phyloP scores from a whole-genome alignment of 1,140 invertebrate genomes.

The Bombus turneri region DNA sequence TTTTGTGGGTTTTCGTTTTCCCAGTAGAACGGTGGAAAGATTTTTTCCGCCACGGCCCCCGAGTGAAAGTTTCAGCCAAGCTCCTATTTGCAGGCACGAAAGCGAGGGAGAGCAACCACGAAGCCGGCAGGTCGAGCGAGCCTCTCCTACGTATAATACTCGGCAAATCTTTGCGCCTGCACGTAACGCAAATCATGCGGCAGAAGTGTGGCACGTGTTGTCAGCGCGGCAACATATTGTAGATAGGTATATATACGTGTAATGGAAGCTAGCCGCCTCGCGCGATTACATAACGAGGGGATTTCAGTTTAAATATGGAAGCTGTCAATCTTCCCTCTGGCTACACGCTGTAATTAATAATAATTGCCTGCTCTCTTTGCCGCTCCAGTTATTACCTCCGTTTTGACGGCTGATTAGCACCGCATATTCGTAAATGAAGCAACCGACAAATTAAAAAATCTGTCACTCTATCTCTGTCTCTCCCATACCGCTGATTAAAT shows the following conservation, averaged over 20 bases:
- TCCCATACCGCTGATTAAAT: neutral
- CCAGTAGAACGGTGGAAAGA: neutral
- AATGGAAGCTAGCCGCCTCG: constrained; percentile 15
- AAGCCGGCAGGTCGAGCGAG: constrained; percentile 3
- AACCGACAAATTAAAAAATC: neutral
- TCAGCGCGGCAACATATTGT: constrained; percentile 8
- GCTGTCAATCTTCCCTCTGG: constrained; percentile 28
- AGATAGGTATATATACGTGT: neutral
- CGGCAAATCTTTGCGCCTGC: constrained; percentile 25
- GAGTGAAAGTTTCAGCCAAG: constrained; percentile 63
- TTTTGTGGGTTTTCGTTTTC: constrained; percentile 1
- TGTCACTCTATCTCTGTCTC: too few species aligned
- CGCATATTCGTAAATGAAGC: neutral
- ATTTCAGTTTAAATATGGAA: constrained; percentile 44
- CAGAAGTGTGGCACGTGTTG: constrained; percentile 50
- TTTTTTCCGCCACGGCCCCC: neutral
- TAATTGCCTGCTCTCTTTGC: constrained; percentile 25
- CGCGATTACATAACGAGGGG: constrained; percentile 35
- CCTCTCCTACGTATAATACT: constrained; percentile 26
- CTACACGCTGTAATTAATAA: constrained; percentile 33
- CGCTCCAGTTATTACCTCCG: constrained; percentile 12
- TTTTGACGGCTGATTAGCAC: constrained; percentile 33
- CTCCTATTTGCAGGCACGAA: constrained; percentile 29
- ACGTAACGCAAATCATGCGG: constrained; percentile 54
- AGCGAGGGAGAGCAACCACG: constrained; percentile 51